phyloP scores from a whole-genome alignment of 2,113 vertebrate species.

The Cebidichthys violaceus region DNA sequence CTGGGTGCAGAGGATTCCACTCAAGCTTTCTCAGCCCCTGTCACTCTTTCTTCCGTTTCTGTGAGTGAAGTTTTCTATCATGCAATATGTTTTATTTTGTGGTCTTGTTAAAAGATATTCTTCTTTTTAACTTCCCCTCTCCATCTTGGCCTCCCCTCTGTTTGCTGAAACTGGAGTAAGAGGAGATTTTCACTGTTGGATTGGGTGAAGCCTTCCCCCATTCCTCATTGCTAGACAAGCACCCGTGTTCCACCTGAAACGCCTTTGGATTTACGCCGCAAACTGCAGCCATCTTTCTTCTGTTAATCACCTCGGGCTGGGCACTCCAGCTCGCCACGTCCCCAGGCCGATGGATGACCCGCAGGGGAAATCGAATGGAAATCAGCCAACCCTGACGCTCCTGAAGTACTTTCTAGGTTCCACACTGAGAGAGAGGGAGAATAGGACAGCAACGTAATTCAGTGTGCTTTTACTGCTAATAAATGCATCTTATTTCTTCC shows the following conservation, averaged over 20 bases:
- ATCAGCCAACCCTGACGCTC: slow-evolving; percentile 69
- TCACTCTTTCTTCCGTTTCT: slow-evolving; percentile 18
- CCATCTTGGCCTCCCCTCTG: slow-evolving; percentile 3
- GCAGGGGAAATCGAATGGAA: slow-evolving; percentile 83
- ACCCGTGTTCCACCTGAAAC: slow-evolving; percentile 76
- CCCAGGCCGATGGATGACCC: slow-evolving; percentile 77
- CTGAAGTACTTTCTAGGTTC: slow-evolving; percentile 67
- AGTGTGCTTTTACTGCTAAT: slow-evolving; percentile 20
- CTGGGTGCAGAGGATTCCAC: slow-evolving; percentile 58
- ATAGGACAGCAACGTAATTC: slow-evolving; percentile 43
- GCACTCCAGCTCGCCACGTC: slow-evolving; percentile 66
- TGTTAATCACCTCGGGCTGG: slow-evolving; percentile 79
- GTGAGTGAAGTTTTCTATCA: not conserved
- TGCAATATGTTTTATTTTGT: slow-evolving; percentile 10
- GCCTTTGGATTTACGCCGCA: slow-evolving; percentile 79
- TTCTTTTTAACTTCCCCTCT: not conserved
- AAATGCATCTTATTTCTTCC: not conserved
- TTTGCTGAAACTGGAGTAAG: slow-evolving; percentile 25
- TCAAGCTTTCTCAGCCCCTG: slow-evolving; percentile 30
- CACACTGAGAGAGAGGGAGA: slow-evolving; percentile 48
- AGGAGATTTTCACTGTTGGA: slow-evolving; percentile 73
- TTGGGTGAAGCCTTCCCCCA: slow-evolving; percentile 67
- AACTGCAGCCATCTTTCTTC: slow-evolving; percentile 78
- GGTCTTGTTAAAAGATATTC: not conserved
- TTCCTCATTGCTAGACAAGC: slow-evolving; percentile 82